Evolutionary conservation across 1,140 invertebrate species (phyloP), one percentile per base, ranked within the genome.

Genomic region (Drosophila eugracilis): DNA sequence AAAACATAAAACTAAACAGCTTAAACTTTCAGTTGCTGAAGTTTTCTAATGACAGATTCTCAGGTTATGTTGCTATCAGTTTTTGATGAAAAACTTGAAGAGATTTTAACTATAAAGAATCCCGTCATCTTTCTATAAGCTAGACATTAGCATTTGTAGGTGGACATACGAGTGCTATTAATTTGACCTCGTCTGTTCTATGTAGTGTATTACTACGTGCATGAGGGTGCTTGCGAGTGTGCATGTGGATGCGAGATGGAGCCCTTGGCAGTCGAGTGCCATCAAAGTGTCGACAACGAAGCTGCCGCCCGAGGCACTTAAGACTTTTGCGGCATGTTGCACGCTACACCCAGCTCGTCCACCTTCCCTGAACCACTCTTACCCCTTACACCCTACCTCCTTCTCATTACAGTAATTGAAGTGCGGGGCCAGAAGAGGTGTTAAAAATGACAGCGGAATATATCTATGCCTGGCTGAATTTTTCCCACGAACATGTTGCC

Each of bases 311-410:
- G 17, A 75, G 84, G 84, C 84, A 88, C 83, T 88, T 88, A 84
- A 88, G 84, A 78, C 81, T 75, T 88, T 75, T 86, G 73, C 55
- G 73, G 81, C 81, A 86, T 86, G 74, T 70, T 78, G 69, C 81
- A 88, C 55, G 70, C 60, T 63, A 62, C 77, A 52, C 45, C 44
- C 57, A 19, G 53, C 39, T 32, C 47, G 44, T 14, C 49, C 22
- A 26, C 19, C 14, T n/a, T 30, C 19, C 54, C 17, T 26, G 30
- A 4, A 12, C n/a, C n/a, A n/a, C n/a, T n/a, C n/a, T n/a, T n/a
- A n/a, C n/a, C n/a, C n/a, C n/a, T n/a, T n/a, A n/a, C 36, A 22
- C 12, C 42, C 10, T 6, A 14, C n/a, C 28, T 34, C 30, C 42
- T 24, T 21, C 39, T 58, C 49, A 83, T 78, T 83, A 62, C 65